phyloP scores from a whole-genome alignment of 2,797 vertebrate species.

The Smutsia gigantea region DNA sequence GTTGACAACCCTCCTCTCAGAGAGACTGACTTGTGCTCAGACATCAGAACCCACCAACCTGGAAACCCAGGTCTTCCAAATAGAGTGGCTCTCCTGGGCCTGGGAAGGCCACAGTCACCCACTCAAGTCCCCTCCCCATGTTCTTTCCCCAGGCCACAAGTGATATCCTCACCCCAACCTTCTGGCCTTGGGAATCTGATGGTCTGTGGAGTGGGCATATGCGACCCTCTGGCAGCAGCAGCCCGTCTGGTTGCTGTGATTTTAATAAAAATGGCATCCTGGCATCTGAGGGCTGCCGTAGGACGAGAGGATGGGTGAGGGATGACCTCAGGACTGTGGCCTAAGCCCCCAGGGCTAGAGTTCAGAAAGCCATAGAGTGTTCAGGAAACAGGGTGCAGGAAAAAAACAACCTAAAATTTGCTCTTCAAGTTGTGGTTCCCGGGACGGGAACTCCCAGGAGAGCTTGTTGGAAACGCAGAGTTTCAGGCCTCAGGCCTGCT shows the following conservation, averaged over 20 bases:
- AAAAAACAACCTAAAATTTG: neutral
- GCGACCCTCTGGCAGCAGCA: neutral
- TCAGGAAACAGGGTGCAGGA: neutral
- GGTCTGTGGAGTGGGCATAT: neutral
- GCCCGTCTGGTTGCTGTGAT: neutral
- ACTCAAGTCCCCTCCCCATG: neutral
- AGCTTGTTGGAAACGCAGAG: neutral
- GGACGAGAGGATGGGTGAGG: neutral
- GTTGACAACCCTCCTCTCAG: neutral
- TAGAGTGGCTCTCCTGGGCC: neutral
- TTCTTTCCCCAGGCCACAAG: neutral
- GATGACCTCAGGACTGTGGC: accelerated
- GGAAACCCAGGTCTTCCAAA: neutral
- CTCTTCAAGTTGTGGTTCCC: neutral
- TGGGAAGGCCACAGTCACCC: neutral
- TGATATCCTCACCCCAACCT: neutral
- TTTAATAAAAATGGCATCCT: neutral
- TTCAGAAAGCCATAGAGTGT: neutral
- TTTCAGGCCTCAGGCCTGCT: neutral
- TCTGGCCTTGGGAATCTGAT: neutral
- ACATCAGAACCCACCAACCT: no score
- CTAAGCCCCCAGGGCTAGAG: neutral
- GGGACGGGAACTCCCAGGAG: neutral
- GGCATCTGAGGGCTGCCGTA: neutral
- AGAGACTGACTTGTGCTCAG: neutral